These are phyloP conservation scores for Argyresthia goedartella DNA, from an alignment of 2,888 invertebrate species.

Conservation along the genomic window DNA sequence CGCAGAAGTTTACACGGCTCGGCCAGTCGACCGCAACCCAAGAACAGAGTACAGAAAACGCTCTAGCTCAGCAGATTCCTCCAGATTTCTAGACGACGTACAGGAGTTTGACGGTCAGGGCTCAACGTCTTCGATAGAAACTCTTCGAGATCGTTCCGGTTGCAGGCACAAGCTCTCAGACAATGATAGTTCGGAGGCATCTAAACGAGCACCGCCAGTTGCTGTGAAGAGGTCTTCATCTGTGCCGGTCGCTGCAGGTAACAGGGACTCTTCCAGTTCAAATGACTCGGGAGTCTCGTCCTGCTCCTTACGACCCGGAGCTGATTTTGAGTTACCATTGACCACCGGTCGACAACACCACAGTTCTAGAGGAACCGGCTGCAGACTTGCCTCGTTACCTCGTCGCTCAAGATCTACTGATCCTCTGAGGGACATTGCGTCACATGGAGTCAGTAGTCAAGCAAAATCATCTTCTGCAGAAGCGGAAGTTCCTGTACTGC, in stretches of 20 bases:
- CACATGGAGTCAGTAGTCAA: slow-evolving; percentile 22
- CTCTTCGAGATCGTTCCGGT: slow-evolving; percentile 51
- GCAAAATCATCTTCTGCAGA: slow-evolving; percentile 82
- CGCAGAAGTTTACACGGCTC: too few species aligned
- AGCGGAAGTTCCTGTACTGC: slow-evolving; percentile 80
- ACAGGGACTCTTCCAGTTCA: slow-evolving; percentile 84
- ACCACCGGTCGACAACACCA: slow-evolving; percentile 60
- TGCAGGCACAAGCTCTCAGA: slow-evolving; percentile 25
- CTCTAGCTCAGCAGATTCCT: slow-evolving; percentile 83
- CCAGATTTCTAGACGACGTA: slow-evolving; percentile 74
- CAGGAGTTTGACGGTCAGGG: slow-evolving; percentile 68
- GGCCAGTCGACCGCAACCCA: slow-evolving; percentile 8
- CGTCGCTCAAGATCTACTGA: slow-evolving; percentile 79
- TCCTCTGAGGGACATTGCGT: slow-evolving; percentile 71
- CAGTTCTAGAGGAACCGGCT: slow-evolving; percentile 24
- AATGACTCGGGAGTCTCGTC: slow-evolving; percentile 86
- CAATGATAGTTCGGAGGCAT: slow-evolving; percentile 5
- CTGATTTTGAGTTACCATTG: slow-evolving; percentile 25
- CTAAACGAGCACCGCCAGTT: slow-evolving; percentile 16
- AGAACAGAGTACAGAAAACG: slow-evolving; percentile 47
- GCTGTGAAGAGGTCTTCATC: slow-evolving; percentile 21
- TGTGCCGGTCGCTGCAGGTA: slow-evolving; percentile 78
- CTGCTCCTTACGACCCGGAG: slow-evolving; percentile 72
- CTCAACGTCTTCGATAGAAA: slow-evolving; percentile 61
- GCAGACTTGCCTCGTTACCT: slow-evolving; percentile 73